Evolutionary conservation across 2,888 invertebrate genomes (phyloP), one percentile per base, ranked within the genome.

Genomic region (Tipula confusa): DNA sequence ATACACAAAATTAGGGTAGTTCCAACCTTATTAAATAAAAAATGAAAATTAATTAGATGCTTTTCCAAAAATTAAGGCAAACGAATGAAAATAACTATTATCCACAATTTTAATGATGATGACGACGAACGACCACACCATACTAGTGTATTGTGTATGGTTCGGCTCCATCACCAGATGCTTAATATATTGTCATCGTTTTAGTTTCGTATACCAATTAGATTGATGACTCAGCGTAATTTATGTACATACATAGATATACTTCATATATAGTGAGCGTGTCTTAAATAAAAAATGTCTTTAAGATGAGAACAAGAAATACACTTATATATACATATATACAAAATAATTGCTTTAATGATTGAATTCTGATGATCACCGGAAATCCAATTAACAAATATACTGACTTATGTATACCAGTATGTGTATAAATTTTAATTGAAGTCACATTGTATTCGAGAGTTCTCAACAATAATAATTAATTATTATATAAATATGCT

Each of bases 351-450:
- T 80, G 31, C 80, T 15, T 15, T 29, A 31, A 80, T 80, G 29
- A 80, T 80, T 80, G 80, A 80, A 80, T 80, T 80, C 80, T 29
- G 29, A 29, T 80, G 80, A 80, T 29, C 29, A 80, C 80, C 80
- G 80, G 80, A 80, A 80, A 80, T 80, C 80, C 80, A 80, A 80
- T 80, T 80, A 80, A 80, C 29, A 64, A 64, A 64, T 64, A 18
- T 64, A 64, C 9, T 64, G 1, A 9, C 2, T 33, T 33, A 11
- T 33, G 33, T 33, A 9, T 33, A 33, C 9, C 6, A 9, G 33
- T 33, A 11, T 9, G 24, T 9, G 18, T 9, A n/a, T 29, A n/a
- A 7, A 80, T 31, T 80, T 80, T 80, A 80, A 80, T 80, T 80
- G 31, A 80, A 80, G 31, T 80, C 80, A 80, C 80, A 80, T 80